Conservation (phyloP, 2,888 invertebrate species). For the Nemurella pictetii region DNA sequence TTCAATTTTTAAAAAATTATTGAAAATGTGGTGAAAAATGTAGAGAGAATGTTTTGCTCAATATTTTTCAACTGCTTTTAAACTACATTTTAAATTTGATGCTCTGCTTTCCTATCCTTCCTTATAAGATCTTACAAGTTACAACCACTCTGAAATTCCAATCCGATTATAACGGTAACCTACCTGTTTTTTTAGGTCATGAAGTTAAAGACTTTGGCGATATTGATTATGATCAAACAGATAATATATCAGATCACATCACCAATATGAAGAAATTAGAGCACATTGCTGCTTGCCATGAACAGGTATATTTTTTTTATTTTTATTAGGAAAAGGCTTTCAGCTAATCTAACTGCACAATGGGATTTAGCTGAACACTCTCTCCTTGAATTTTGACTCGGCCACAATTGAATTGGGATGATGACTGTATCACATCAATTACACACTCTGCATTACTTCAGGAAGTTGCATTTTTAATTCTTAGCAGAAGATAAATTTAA, state of each 20-base stretch:
- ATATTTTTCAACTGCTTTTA: background rate
- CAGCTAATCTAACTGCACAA: background rate
- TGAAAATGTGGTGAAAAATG: background rate
- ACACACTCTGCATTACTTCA: too few species aligned
- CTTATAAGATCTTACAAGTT: too few species aligned
- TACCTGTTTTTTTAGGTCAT: slow-evolving; percentile 58
- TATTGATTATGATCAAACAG: slow-evolving; percentile 53
- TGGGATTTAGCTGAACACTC: background rate
- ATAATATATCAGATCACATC: slow-evolving; percentile 51
- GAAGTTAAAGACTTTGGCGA: slow-evolving; percentile 75
- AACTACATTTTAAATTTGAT: too few species aligned
- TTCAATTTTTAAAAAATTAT: background rate
- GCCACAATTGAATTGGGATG: too few species aligned
- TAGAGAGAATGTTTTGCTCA: background rate
- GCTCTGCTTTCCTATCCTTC: too few species aligned
- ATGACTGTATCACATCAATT: too few species aligned
- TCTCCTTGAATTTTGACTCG: too few species aligned
- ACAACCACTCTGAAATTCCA: too few species aligned
- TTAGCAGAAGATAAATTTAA: too few species aligned
- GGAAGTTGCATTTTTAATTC: too few species aligned
- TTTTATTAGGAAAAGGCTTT: too few species aligned
- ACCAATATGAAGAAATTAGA: slow-evolving; percentile 67
- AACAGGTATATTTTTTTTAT: slow-evolving; percentile 53
- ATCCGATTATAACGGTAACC: too few species aligned
- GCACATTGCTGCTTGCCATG: slow-evolving; percentile 69